These are phyloP conservation scores for Anas georgica DNA, from an alignment of 2,797 vertebrate species.

Conservation along the genomic window DNA sequence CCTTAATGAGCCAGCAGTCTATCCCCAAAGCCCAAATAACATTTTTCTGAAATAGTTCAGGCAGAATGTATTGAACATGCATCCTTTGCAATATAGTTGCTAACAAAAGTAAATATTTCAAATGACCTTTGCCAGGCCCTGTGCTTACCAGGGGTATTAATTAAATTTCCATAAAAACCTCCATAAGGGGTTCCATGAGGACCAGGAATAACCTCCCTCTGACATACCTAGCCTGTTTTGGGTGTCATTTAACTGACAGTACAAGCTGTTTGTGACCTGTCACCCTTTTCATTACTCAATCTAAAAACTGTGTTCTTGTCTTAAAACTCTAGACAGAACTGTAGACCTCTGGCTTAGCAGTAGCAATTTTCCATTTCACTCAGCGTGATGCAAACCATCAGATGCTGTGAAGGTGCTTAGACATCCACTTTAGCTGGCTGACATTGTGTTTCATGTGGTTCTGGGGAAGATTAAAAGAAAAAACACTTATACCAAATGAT, in stretches of 20 bases:
- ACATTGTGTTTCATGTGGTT: neutral
- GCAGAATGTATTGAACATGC: neutral
- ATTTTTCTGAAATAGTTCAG: slow-evolving; percentile 34
- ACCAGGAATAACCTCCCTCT: neutral
- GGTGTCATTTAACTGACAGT: neutral
- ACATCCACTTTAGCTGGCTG: neutral
- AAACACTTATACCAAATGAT: neutral
- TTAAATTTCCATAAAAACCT: neutral
- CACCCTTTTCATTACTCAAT: neutral
- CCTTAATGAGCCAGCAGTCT: slow-evolving; percentile 51
- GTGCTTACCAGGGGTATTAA: slow-evolving; percentile 41
- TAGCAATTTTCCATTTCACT: neutral
- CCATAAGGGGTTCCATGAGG: neutral
- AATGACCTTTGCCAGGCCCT: neutral
- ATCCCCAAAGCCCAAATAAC: slow-evolving; percentile 45
- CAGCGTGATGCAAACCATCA: neutral
- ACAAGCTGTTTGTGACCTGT: neutral
- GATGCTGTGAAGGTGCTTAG: neutral
- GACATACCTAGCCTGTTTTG: neutral
- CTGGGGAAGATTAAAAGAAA: neutral
- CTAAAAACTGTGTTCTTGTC: neutral
- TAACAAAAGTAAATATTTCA: slow-evolving; percentile 34
- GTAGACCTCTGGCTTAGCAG: neutral
- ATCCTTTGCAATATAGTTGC: neutral
- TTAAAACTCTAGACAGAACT: neutral